Conservation (phyloP, 2,888 invertebrate species). For the Liodrosophila aerea region DNA sequence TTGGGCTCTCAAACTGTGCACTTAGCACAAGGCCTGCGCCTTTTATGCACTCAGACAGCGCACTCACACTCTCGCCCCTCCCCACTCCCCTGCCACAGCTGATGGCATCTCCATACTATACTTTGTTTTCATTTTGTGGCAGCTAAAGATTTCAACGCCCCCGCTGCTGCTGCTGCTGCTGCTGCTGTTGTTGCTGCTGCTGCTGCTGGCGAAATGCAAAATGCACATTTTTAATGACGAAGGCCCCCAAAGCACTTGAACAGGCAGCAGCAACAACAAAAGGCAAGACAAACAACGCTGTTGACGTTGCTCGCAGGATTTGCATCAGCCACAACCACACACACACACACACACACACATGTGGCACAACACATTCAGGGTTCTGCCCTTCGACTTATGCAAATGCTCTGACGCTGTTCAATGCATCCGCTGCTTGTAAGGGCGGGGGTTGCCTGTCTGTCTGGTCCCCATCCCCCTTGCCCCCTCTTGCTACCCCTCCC, state of each 20-base stretch:
- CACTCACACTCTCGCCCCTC: neutral
- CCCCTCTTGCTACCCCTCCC: neutral
- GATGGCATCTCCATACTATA: conserved; percentile 21
- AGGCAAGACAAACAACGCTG: conserved; percentile 46
- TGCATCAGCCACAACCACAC: no score
- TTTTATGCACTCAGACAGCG: conserved; percentile 5
- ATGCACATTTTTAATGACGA: conserved; percentile 74
- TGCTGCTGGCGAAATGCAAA: conserved; percentile 47
- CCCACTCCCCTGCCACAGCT: conserved; percentile 11
- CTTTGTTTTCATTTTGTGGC: conserved; percentile 58
- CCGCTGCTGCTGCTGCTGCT: conserved; percentile 32
- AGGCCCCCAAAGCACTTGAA: conserved; percentile 64
- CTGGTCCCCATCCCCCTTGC: no score
- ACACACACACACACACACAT: conserved; percentile 21
- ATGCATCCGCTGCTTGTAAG: no score
- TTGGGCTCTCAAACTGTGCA: conserved; percentile 29
- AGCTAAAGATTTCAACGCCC: conserved; percentile 58
- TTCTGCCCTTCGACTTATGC: conserved; percentile 72
- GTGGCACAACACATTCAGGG: neutral
- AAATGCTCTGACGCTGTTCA: conserved; percentile 47
- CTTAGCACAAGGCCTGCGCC: conserved; percentile 24
- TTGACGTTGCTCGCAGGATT: conserved; percentile 63
- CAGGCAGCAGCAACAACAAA: conserved; percentile 25
- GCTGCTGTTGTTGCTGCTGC: no score
- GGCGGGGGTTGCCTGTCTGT: no score